Conservation (phyloP, 2,113 vertebrate species). For the Uropsilus gracilis region DNA sequence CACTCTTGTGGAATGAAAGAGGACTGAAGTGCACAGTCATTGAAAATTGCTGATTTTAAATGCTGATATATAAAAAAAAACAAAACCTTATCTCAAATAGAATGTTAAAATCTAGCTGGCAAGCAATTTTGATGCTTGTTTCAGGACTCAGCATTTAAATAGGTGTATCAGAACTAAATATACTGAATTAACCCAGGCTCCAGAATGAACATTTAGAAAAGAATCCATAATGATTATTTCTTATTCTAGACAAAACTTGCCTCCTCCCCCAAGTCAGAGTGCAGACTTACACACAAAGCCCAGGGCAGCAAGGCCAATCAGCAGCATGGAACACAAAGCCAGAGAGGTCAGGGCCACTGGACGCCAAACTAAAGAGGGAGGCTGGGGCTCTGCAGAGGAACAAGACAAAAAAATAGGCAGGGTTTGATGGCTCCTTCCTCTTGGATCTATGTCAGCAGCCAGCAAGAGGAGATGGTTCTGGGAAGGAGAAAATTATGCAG, state of each 20-base stretch:
- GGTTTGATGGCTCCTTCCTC: not conserved
- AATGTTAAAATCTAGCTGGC: not conserved
- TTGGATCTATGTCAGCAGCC: not conserved
- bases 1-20: not conserved
- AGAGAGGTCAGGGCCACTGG: conserved; percentile 63
- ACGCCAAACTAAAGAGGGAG: conserved; percentile 57
- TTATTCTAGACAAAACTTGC: not conserved
- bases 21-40: not conserved
- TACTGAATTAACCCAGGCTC: not conserved
- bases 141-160: not conserved
- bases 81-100: not conserved
- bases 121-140: not conserved
- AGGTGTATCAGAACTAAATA: not conserved
- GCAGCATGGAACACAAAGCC: conserved; percentile 54
- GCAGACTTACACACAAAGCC: conserved; percentile 73
- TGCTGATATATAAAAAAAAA: not conserved
- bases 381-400: not conserved
- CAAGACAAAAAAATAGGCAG: conserved; percentile 1
- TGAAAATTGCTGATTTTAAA: not conserved
- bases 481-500: not conserved
- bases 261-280: not conserved
- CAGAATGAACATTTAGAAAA: not conserved
- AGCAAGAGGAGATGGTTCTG: not conserved
- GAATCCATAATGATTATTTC: not conserved
- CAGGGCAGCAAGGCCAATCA: conserved; percentile 57